Conservation (phyloP, 1,140 invertebrate species). For the Chymomyza costata region DNA sequence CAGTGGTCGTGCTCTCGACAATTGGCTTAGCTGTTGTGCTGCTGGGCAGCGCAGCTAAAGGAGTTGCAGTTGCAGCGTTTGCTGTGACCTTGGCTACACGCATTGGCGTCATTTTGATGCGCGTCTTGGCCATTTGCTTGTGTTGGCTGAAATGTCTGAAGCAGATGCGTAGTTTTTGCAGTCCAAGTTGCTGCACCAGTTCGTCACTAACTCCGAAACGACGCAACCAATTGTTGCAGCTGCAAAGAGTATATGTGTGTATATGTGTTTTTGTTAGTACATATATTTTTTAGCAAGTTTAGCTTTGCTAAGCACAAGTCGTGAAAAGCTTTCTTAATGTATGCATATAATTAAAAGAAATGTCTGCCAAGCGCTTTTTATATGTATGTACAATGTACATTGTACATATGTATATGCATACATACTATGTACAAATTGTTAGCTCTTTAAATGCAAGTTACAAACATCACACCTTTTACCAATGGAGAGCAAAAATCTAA, state of each 20-base stretch:
- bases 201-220: conserved; percentile 46
- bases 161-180: conserved; percentile 62
- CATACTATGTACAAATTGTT: background rate
- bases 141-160: conserved; percentile 47
- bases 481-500: too few species aligned
- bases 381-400: too few species aligned
- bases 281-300: conserved; percentile 21
- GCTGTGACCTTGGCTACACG: conserved; percentile 46
- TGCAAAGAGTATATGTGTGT: conserved; percentile 31
- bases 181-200: conserved; percentile 46
- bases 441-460: conserved; percentile 2
- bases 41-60: background rate
- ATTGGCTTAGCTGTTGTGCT: conserved; percentile 31
- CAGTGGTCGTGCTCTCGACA: conserved; percentile 45
- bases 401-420: too few species aligned
- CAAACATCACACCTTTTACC: too few species aligned
- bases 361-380: too few species aligned
- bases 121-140: conserved; percentile 65
- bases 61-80: conserved; percentile 3
- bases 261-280: background rate
- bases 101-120: conserved; percentile 68
- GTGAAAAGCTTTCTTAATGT: conserved; percentile 14
- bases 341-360: background rate
- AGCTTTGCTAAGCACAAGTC: conserved; percentile 26
- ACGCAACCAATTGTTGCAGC: conserved; percentile 55